A percentile compares a stretch with the other conserved stretches of the same genome.
phyloP scores from a whole-genome alignment of 1,140 invertebrate genomes.

The Drosophila aff. region DNA sequence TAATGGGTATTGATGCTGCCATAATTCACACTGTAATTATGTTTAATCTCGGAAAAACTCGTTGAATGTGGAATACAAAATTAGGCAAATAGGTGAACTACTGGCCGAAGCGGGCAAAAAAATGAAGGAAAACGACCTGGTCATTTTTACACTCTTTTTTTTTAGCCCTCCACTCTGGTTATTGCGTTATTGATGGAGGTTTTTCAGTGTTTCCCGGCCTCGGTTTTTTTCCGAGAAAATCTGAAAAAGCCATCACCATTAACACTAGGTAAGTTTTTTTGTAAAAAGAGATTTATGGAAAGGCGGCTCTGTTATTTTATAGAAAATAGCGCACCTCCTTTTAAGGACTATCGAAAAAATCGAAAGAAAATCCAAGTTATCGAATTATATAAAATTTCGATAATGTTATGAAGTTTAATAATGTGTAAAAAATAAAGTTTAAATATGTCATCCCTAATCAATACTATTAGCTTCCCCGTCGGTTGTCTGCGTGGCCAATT shows the following conservation, averaged over 20 bases:
- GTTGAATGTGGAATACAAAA: constrained; percentile 34
- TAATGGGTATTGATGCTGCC: constrained; percentile 21
- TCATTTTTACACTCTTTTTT: constrained; percentile 21
- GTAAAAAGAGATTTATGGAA: background rate
- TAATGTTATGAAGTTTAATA: too few relatives aligned
- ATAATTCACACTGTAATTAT: constrained; percentile 43
- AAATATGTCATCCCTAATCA: background rate
- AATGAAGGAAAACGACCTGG: constrained; percentile 9
- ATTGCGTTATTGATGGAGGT: constrained; percentile 10
- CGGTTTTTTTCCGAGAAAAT: background rate
- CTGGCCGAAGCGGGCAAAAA: background rate
- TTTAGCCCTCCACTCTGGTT: background rate
- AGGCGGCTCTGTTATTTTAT: background rate
- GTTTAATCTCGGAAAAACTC: constrained; percentile 47
- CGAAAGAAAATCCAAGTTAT: background rate
- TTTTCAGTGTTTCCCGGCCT: background rate
- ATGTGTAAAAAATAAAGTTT: background rate
- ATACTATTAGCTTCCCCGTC: constrained; percentile 8
- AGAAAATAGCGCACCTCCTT: background rate
- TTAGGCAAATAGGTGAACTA: constrained; percentile 31
- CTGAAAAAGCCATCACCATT: constrained; percentile 10
- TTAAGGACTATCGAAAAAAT: background rate
- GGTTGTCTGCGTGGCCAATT: constrained; percentile 15
- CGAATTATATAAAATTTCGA: too few relatives aligned
- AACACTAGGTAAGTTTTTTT: constrained; percentile 8